Percentiles rank a stretch among this genome's conserved stretches.
These are phyloP conservation scores for Limnephilus marmoratus DNA, from an alignment of 2,888 invertebrate genomes.

Conservation along the genomic window DNA sequence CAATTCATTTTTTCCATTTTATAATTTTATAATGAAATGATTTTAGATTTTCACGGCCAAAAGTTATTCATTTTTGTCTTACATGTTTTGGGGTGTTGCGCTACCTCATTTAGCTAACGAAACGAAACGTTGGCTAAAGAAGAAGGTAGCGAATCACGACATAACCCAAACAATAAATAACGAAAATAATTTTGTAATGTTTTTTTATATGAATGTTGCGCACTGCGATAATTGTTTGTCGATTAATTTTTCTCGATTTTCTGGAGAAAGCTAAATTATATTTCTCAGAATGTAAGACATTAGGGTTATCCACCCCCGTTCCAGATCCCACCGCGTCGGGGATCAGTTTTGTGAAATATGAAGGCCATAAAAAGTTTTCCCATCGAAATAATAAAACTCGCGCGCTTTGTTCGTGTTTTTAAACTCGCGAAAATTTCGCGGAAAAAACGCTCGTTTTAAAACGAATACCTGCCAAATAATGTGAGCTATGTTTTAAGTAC, in stretches of 20 bases:
- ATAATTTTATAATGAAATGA: no score
- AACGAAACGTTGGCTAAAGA: no score
- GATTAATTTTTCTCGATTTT: background rate
- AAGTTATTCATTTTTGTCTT: no score
- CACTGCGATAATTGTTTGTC: no score
- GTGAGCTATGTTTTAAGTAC: background rate
- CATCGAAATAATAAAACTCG: conserved; percentile 30
- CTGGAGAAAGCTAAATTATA: background rate
- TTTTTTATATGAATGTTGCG: no score
- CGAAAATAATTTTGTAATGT: no score
- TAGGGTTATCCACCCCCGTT: background rate
- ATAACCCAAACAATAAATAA: no score
- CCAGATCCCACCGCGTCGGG: background rate
- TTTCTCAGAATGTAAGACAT: background rate
- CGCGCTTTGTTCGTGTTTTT: conserved; percentile 7
- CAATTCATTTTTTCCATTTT: no score
- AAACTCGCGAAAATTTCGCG: background rate
- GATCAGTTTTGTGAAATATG: conserved; percentile 31
- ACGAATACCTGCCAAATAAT: background rate
- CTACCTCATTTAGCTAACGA: no score
- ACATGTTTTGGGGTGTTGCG: no score
- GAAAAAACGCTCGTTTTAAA: background rate
- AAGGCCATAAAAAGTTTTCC: conserved; percentile 34
- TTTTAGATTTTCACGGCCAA: no score
- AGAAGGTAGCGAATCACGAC: no score